Conservation (phyloP, 1,140 invertebrate genomes). For the Bombus vancouverensis region DNA sequence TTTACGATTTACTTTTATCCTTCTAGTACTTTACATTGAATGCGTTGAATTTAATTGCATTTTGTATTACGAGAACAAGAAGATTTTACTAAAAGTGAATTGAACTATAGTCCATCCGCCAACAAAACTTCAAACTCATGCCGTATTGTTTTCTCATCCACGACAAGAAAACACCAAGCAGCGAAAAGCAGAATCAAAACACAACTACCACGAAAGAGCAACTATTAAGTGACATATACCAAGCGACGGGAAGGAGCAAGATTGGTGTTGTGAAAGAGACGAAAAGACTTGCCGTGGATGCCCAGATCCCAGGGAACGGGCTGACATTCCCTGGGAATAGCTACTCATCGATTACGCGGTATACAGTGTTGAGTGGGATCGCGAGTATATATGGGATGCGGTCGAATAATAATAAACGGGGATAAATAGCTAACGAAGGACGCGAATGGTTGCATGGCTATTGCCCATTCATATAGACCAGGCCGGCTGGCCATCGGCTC, state of each 20-base stretch:
- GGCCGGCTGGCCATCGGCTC: conserved; percentile 23
- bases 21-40: not conserved
- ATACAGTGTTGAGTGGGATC: conserved; percentile 42
- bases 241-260: too few species aligned
- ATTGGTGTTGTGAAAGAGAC: too few species aligned
- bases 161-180: too few species aligned
- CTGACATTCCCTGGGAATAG: conserved; percentile 42
- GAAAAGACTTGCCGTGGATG: not conserved
- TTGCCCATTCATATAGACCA: conserved; percentile 75
- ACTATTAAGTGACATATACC: too few species aligned
- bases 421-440: conserved; percentile 76
- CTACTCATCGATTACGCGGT: conserved; percentile 63
- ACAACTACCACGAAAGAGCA: too few species aligned
- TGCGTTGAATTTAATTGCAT: not conserved
- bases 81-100: not conserved
- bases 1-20: not conserved
- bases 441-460: conserved; percentile 73
- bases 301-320: conserved; percentile 35
- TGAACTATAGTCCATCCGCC: too few species aligned
- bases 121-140: too few species aligned
- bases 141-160: too few species aligned
- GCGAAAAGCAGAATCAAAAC: too few species aligned
- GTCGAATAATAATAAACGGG: conserved; percentile 69
- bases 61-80: not conserved
- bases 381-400: conserved; percentile 44